Evolutionary conservation across 2,113 vertebrate genomes (phyloP).

Genomic region (Lophochroa leadbeateri): DNA sequence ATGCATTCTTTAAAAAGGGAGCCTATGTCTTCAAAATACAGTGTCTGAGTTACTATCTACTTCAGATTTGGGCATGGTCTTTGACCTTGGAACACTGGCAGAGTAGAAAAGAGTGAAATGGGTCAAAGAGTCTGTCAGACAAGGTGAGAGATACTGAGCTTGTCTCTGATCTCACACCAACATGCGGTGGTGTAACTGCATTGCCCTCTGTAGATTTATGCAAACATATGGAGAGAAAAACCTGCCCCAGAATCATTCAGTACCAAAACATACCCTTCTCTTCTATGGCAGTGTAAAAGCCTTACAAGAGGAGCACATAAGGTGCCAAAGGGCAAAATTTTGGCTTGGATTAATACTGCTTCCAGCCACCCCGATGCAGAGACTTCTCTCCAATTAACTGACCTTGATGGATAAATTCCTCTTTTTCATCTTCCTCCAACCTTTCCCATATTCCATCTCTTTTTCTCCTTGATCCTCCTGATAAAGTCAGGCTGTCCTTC

Average conservation of each 20-base stretch:
- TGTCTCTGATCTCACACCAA: conserved; percentile 54
- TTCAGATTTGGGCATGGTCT: conserved; percentile 24
- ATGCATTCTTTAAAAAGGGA: neutral
- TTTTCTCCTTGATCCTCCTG: conserved; percentile 63
- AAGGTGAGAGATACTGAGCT: conserved; percentile 52
- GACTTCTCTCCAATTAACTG: conserved; percentile 49
- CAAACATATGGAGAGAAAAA: conserved; percentile 59
- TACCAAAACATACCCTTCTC: conserved; percentile 25
- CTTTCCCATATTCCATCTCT: conserved; percentile 61
- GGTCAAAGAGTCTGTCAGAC: conserved; percentile 61
- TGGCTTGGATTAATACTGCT: conserved; percentile 41
- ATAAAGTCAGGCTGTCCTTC: conserved; percentile 67
- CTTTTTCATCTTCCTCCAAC: conserved; percentile 65
- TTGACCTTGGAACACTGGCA: conserved; percentile 52
- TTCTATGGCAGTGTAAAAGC: conserved; percentile 10
- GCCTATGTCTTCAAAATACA: conserved; percentile 44
- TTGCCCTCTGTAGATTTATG: conserved; percentile 67
- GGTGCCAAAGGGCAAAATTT: conserved; percentile 36
- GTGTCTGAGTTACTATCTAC: neutral
- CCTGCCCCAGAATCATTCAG: conserved; percentile 32
- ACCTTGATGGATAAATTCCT: conserved; percentile 58
- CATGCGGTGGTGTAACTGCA: conserved; percentile 38
- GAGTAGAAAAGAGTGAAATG: conserved; percentile 38
- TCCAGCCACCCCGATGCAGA: neutral
- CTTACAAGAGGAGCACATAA: neutral